Evolutionary conservation across 2,797 vertebrate species (phyloP).

Genomic region (Aeoliscus strigatus): DNA sequence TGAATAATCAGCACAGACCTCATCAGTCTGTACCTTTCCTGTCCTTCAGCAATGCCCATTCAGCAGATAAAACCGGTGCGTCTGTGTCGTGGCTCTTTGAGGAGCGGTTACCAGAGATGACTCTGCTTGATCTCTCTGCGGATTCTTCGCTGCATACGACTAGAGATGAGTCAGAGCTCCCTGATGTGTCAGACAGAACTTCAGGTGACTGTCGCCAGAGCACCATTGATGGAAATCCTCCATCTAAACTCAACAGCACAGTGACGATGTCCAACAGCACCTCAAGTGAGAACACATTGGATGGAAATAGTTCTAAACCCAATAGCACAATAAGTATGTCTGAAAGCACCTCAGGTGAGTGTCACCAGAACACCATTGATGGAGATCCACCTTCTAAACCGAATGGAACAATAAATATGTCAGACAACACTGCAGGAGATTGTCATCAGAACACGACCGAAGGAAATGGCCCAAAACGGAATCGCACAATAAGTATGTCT

Average conservation of each 20-base stretch:
- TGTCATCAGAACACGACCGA: constrained; percentile 4
- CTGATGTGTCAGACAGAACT: not conserved
- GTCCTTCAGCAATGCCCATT: not conserved
- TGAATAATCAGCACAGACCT: constrained; percentile 1
- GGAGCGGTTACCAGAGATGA: constrained; percentile 52
- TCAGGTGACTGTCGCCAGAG: not conserved
- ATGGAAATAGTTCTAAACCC: constrained; percentile 20
- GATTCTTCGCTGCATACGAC: constrained; percentile 25
- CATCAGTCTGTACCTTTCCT: not conserved
- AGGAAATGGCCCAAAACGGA: constrained; percentile 9
- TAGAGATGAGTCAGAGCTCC: constrained; percentile 16
- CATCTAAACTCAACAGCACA: constrained; percentile 3
- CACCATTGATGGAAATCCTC: not conserved
- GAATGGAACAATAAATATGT: constrained; percentile 37
- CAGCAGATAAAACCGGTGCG: not conserved
- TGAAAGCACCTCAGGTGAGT: not conserved
- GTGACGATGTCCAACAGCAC: constrained; percentile 24
- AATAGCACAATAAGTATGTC: constrained; percentile 26
- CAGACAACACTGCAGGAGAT: constrained; percentile 13
- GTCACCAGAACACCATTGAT: constrained; percentile 34
- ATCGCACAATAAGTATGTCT: constrained; percentile 29
- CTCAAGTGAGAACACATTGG: constrained; percentile 42
- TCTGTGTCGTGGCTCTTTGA: constrained; percentile 27
- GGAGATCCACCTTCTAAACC: constrained; percentile 11
- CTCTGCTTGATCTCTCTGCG: constrained; percentile 33